These are phyloP conservation scores for Escarpia spicata DNA, from an alignment of 2,888 invertebrate species.

Conservation along the genomic window DNA sequence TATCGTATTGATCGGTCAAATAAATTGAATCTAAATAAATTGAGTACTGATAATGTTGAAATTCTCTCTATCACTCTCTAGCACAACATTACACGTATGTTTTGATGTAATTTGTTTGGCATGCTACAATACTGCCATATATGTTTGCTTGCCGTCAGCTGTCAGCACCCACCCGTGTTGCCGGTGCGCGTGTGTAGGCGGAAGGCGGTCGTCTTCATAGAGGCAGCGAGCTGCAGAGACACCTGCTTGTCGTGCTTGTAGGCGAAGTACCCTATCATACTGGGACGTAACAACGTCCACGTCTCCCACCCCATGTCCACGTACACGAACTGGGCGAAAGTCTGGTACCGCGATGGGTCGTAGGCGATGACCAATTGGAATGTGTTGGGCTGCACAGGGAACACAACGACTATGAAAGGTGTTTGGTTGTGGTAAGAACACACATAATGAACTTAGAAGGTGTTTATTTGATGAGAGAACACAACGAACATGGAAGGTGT, in stretches of 20 bases:
- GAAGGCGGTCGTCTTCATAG: background rate
- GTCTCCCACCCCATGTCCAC: slow-evolving; percentile 18
- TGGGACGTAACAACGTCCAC: background rate
- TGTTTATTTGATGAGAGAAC: background rate
- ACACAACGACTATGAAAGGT: background rate
- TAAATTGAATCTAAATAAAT: no score
- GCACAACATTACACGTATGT: no score
- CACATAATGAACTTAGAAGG: no score
- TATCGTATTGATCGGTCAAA: no score
- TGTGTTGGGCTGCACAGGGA: background rate
- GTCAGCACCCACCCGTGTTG: background rate
- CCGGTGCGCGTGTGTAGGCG: background rate
- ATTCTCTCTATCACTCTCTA: no score
- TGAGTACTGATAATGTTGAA: no score
- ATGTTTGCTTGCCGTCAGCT: background rate
- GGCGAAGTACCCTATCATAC: background rate
- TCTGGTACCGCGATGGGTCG: slow-evolving; percentile 5
- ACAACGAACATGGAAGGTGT: background rate
- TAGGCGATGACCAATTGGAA: slow-evolving; percentile 20
- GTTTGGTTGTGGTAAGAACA: background rate
- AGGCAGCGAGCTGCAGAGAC: background rate
- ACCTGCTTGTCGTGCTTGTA: background rate
- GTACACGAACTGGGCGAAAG: background rate
- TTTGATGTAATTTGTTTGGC: no score
- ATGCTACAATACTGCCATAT: background rate